phyloP scores from a whole-genome alignment of 2,113 vertebrate species.

The Megaceryle maxima region DNA sequence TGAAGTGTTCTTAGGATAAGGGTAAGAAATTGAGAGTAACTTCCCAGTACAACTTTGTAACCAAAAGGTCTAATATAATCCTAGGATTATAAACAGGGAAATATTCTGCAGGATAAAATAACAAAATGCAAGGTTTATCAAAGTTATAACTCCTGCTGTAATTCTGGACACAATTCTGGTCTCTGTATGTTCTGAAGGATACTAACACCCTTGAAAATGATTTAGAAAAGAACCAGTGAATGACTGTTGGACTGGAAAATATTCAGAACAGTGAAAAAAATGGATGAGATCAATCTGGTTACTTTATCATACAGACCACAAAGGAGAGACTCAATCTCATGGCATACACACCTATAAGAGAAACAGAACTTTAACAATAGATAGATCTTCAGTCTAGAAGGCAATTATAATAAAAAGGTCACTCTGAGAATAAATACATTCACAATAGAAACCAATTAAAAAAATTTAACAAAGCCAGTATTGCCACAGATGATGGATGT shows the following conservation, averaged over 20 bases:
- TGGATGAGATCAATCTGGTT: neutral
- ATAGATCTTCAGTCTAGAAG: neutral
- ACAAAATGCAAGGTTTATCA: neutral
- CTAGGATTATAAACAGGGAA: neutral
- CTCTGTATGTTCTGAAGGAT: neutral
- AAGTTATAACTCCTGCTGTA: neutral
- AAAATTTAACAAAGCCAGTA: neutral
- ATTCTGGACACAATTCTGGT: neutral
- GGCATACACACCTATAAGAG: neutral
- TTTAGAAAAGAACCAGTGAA: neutral
- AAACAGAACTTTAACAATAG: neutral
- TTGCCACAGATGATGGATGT: neutral
- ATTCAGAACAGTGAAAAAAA: neutral
- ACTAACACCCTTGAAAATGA: neutral
- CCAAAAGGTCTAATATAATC: neutral
- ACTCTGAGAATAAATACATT: neutral
- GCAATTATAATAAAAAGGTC: neutral
- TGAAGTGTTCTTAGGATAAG: neutral
- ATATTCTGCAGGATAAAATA: neutral
- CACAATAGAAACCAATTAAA: neutral
- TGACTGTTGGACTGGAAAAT: neutral
- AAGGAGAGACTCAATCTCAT: rapidly evolving
- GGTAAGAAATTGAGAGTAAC: neutral
- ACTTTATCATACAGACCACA: neutral
- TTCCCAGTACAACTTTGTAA: neutral